Evolutionary conservation across 2,888 invertebrate genomes (phyloP).

Genomic region (Campoletis raptor): DNA sequence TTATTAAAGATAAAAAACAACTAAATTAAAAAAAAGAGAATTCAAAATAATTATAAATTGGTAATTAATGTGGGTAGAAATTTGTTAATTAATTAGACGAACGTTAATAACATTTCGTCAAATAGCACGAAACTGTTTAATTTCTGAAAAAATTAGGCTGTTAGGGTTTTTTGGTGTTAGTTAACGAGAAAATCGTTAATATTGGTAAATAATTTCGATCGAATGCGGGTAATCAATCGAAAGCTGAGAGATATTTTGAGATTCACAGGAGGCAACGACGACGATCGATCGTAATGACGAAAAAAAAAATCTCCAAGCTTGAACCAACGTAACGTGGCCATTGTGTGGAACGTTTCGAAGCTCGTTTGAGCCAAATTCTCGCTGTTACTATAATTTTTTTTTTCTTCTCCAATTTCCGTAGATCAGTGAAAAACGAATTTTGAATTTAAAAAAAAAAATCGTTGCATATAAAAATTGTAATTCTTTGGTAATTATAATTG

Average conservation of each 20-base stretch:
- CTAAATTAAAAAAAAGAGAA: not conserved
- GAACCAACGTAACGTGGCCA: slow-evolving; percentile 23
- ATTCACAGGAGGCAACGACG: slow-evolving; percentile 57
- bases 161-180: not conserved
- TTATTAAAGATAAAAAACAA: not conserved
- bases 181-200: not conserved
- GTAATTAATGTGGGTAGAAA: not conserved
- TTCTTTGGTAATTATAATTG: not conserved
- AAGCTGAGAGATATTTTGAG: slow-evolving; percentile 38
- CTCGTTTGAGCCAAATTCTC: slow-evolving; percentile 27
- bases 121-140: not conserved
- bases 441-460: slow-evolving; percentile 12
- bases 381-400: not conserved
- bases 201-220: not conserved
- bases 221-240: slow-evolving; percentile 19
- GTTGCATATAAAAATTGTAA: not conserved
- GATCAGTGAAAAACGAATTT: not conserved
- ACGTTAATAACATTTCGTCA: not conserved
- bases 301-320: slow-evolving; percentile 28
- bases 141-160: not conserved
- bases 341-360: slow-evolving; percentile 50
- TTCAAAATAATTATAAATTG: not conserved
- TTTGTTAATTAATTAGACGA: not conserved
- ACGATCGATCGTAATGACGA: slow-evolving; percentile 55
- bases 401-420: not conserved